Evolutionary conservation across 2,797 vertebrate genomes (phyloP).

Genomic region (Xiphophorus birchmanni): DNA sequence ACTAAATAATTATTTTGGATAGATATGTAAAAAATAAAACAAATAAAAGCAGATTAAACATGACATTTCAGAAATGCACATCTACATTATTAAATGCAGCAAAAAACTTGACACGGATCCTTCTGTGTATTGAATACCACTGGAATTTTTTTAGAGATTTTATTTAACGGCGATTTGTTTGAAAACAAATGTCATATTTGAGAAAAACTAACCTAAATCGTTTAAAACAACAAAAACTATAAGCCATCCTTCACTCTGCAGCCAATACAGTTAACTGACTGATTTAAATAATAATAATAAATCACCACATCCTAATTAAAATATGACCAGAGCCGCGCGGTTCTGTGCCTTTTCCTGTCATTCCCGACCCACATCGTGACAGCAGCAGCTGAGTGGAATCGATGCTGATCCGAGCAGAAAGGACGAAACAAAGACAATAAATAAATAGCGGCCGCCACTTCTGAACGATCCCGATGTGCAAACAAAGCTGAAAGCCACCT

Average conservation of each 20-base stretch:
- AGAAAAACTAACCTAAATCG: not conserved
- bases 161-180: too few relatives aligned
- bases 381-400: conserved; percentile 4
- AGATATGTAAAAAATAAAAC: too few relatives aligned
- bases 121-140: too few relatives aligned
- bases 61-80: not conserved
- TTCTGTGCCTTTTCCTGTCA: not conserved
- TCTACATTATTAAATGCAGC: not conserved
- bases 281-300: too few relatives aligned
- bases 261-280: not conserved
- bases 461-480: not conserved
- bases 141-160: too few relatives aligned
- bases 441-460: not conserved
- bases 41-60: not conserved
- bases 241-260: not conserved
- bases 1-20: too few relatives aligned
- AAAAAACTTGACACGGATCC: not conserved
- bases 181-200: too few relatives aligned
- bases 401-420: not conserved
- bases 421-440: conserved; percentile 1
- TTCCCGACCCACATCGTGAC: not conserved
- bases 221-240: not conserved
- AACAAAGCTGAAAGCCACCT: conserved; percentile 2
- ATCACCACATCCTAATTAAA: not conserved
- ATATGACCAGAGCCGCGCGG: not conserved